Evolutionary conservation across 2,888 invertebrate genomes (phyloP), one percentile per base, ranked within the genome.

Genomic region (Scaptomyza cyrtandrae): DNA sequence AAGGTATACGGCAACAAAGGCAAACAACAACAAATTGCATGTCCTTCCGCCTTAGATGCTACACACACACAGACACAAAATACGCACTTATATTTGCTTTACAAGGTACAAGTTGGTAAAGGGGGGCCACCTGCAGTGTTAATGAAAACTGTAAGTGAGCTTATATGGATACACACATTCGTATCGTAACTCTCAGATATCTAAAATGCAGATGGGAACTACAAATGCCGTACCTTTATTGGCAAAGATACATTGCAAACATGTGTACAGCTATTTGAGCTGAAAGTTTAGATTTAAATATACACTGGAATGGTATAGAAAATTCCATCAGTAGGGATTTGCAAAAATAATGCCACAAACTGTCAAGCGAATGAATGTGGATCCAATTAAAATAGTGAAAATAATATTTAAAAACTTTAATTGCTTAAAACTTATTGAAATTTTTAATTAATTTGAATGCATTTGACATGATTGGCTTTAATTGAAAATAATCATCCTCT

Each of bases 21-120:
- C 86, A 82, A 83, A 83, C 83, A 83, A 79, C 83, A 84, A 84
- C 83, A 84, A 84, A 84, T 84, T 84, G 83, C 83, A 88, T 86
- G 88, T 84, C 86, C 82, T 87, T 82, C 87, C 83, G 86, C 83
- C 83, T 77, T 85, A 70, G 83, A 71, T 85, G 86, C 86, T 69
- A 52, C 74, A 81, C 83, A 10, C 10, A 33, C 31, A 31, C 31
- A 31, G 10, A 78, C 71, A 81, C 83, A 79, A 81, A 64, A 85
- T 70, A 86, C 86, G 86, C 88, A 83, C 83, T 84, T 72, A 88
- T 88, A 88, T 84, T 84, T 84, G 82, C 88, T 79, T 68, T 86
- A 69, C 63, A 56, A 33, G 53, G 52, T 35, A 46, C 29, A 55
- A 55, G 46, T 14, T 41, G 13, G 14, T 11, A 31, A 1, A 14